A percentile compares a stretch with the other conserved stretches of the same genome.
phyloP scores from a whole-genome alignment of 2,797 vertebrate genomes.

The Jordanella pulchra region DNA sequence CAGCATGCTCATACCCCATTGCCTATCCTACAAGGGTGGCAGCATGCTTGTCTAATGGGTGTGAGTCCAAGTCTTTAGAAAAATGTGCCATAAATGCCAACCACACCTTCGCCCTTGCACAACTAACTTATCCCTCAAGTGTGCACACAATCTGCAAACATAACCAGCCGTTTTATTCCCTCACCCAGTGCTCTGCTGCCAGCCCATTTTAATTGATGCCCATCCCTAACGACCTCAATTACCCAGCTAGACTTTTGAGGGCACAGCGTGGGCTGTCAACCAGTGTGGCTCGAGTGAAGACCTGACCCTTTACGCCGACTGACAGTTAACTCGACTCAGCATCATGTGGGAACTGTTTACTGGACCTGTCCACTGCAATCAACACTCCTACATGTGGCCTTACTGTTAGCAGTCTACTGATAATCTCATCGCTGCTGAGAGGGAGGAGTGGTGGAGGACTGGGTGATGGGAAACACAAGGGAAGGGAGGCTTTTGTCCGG shows the following conservation, averaged over 20 bases:
- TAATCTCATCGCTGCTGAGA: slow-evolving; percentile 43
- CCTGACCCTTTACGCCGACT: slow-evolving; percentile 59
- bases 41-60: slow-evolving; percentile 51
- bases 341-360: slow-evolving; percentile 64
- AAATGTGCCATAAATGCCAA: slow-evolving; percentile 39
- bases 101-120: slow-evolving; percentile 73
- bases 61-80: slow-evolving; percentile 55
- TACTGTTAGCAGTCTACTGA: slow-evolving; percentile 44
- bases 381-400: slow-evolving; percentile 57
- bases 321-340: slow-evolving; percentile 77
- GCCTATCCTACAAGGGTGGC: not conserved
- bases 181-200: slow-evolving; percentile 28
- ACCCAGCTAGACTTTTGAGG: slow-evolving; percentile 50
- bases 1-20: not conserved
- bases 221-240: slow-evolving; percentile 64
- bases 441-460: not conserved
- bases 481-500: slow-evolving; percentile 35
- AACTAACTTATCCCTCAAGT: slow-evolving; percentile 67
- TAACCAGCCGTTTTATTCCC: slow-evolving; percentile 43
- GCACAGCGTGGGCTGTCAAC: slow-evolving; percentile 67
- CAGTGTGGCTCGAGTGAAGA: slow-evolving; percentile 66
- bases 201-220: slow-evolving; percentile 51
- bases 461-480: not conserved
- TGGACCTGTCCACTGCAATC: slow-evolving; percentile 72
- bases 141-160: slow-evolving; percentile 41